Base-by-base conservation (phyloP, 2,888 invertebrate genomes). In the Teleogryllus oceanicus region DNA sequence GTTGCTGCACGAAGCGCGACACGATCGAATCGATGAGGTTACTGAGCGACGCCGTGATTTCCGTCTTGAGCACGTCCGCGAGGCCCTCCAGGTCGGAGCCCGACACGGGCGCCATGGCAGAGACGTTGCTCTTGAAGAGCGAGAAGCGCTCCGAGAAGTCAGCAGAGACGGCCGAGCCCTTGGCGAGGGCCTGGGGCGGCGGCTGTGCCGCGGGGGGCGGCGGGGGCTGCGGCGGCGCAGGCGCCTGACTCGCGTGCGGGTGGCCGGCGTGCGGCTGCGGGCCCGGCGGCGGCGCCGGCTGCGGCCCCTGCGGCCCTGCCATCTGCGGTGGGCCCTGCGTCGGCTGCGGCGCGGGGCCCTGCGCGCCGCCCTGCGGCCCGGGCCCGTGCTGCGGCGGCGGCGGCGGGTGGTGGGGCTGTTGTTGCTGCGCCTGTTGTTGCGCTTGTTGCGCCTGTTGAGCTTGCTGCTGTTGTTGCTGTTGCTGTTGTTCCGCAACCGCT, bases 11-110 rank as follows among this genome's bases (percentile, higher is more conserved):
- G 85, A 94, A 96, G 84, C 95, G 91, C 50, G 94, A 92, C 82
- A 97, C 92, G 82, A 97, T 94, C 24, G 94, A 94, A 87, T 98
- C 97, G 83, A 98, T 94, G 76, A 96, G 89, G 83, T 92, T 94
- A 21, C 94, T 92, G 76, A 98, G 88, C 1, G 95, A 95, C 74
- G 94, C 91, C 49, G 94, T 93, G 83, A 98, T 94, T 89, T 98
- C 97, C 79, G 92, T 92, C 88, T 98, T 98, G 10, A 98, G 90
- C 80, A 94, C 92, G 85, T 96, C 96, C n/a, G 96, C 96, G 78
- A 98, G 89, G 79, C 94, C 94, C 86, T 96, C 95, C 11, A 97
- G 89, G 85, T 97, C 97, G 5, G 94, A 91, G 18, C 93, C 94
- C 2, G 93, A 91, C 84, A 92, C 91, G 75, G 92, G 90, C 81